Evolutionary conservation across 92 coral and sea anemone species (phyloP).

Genomic region (Umimayanthus chanpuru): DNA sequence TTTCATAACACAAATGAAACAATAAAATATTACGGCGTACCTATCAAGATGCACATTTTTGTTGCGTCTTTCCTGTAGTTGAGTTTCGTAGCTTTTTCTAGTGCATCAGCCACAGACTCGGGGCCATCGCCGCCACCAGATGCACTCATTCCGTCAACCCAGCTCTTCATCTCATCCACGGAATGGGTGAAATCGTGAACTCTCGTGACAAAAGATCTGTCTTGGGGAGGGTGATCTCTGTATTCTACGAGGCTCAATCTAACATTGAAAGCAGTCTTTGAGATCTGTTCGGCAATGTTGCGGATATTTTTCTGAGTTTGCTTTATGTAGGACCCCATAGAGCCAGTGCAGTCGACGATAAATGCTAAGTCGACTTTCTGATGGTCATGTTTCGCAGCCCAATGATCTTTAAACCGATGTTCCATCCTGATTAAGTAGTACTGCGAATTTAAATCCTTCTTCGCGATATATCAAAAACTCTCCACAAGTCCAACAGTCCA

Average conservation of each 20-base stretch:
- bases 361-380: slow-evolving; percentile 92
- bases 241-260: slow-evolving; percentile 83
- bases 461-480: too few species aligned
- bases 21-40: slow-evolving; percentile 31
- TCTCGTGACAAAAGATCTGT: slow-evolving; percentile 69
- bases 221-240: slow-evolving; percentile 96
- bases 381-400: slow-evolving; percentile 87
- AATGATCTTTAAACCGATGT: slow-evolving; percentile 40
- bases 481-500: too few species aligned
- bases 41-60: slow-evolving; percentile 88
- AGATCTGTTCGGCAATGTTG: slow-evolving; percentile 78
- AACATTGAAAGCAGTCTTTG: slow-evolving; percentile 86
- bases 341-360: slow-evolving; percentile 93
- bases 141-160: slow-evolving; percentile 93
- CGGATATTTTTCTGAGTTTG: slow-evolving; percentile 88
- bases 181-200: slow-evolving; percentile 76
- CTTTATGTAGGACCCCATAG: slow-evolving; percentile 91
- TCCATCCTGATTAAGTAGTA: slow-evolving; percentile 12
- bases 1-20: too few species aligned
- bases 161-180: slow-evolving; percentile 80
- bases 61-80: slow-evolving; percentile 79
- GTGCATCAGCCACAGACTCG: slow-evolving; percentile 93
- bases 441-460: too few species aligned
- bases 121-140: slow-evolving; percentile 94
- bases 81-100: slow-evolving; percentile 63